Evolutionary conservation across 2,888 invertebrate genomes (phyloP).

Genomic region (Branchellion lobata): DNA sequence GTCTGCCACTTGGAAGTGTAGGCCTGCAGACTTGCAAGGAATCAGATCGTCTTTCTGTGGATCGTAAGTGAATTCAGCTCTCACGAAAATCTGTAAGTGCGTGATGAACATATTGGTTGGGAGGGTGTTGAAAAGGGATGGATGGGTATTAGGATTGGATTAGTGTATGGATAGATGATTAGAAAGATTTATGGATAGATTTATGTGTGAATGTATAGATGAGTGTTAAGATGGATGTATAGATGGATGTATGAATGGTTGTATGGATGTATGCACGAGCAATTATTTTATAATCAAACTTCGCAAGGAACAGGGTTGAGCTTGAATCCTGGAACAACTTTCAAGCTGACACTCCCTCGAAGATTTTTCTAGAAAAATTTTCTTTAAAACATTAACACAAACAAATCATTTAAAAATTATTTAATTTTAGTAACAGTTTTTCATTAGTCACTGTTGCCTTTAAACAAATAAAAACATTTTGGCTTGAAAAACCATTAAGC

Average conservation of each 20-base stretch:
- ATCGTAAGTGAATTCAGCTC: constrained; percentile 97
- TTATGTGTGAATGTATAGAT: too few species aligned
- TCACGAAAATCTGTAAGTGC: constrained; percentile 83
- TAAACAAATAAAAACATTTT: too few species aligned
- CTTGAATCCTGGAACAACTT: constrained; percentile 96
- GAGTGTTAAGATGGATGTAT: too few species aligned
- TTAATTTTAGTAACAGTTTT: background rate
- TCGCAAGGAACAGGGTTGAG: constrained; percentile 95
- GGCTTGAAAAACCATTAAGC: too few species aligned
- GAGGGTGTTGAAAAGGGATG: too few species aligned
- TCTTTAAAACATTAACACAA: too few species aligned
- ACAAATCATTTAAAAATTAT: background rate
- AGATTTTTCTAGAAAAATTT: constrained; percentile 84
- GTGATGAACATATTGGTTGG: background rate
- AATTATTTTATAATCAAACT: constrained; percentile 67
- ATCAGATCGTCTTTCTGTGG: constrained; percentile 95
- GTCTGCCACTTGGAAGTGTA: constrained; percentile 92
- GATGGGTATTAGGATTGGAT: too few species aligned
- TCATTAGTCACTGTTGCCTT: too few species aligned
- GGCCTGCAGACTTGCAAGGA: constrained; percentile 97
- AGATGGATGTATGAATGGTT: background rate
- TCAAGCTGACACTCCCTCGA: constrained; percentile 94
- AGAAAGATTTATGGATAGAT: too few species aligned
- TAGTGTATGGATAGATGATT: too few species aligned
- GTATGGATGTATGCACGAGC: too few species aligned